Percentiles rank a stretch among this genome's conserved stretches.
Conservation (phyloP, 92 coral and sea anemone species). For the Phenganax subtilis region DNA sequence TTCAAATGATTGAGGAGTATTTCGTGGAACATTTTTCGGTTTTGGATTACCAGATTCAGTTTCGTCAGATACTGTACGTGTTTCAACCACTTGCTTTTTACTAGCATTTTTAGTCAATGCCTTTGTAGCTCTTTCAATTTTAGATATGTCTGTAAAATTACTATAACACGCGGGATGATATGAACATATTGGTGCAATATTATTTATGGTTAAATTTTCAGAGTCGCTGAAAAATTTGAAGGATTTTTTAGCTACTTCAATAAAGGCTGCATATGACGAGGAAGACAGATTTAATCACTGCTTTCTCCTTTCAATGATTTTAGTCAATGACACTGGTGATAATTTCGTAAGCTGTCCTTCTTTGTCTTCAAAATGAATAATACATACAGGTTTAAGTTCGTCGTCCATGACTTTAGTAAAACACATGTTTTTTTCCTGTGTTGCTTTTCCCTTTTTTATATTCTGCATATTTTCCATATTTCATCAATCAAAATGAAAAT, state of each 20-base stretch:
- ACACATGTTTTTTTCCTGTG: not conserved
- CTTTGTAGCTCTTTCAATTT: not conserved
- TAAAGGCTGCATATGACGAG: not conserved
- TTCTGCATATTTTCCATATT: not conserved
- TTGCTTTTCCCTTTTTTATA: not conserved
- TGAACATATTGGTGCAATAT: not conserved
- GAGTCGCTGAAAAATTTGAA: not conserved
- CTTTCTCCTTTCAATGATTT: not conserved
- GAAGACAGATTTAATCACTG: not conserved
- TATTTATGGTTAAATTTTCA: not conserved
- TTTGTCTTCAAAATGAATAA: conserved; percentile 4
- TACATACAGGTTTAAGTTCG: not conserved
- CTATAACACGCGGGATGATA: not conserved
- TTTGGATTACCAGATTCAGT: not conserved
- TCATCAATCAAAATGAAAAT: not conserved
- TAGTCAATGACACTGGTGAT: not conserved
- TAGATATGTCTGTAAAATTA: not conserved
- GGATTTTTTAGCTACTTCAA: not conserved
- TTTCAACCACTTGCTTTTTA: not conserved
- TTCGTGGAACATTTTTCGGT: not conserved
- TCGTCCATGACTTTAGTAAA: too few relatives aligned
- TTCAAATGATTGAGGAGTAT: not conserved
- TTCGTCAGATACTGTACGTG: not conserved
- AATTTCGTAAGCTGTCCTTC: not conserved
- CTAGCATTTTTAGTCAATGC: not conserved